These are phyloP conservation scores for Volucella bombylans DNA, from an alignment of 2,888 invertebrate genomes.

Conservation along the genomic window DNA sequence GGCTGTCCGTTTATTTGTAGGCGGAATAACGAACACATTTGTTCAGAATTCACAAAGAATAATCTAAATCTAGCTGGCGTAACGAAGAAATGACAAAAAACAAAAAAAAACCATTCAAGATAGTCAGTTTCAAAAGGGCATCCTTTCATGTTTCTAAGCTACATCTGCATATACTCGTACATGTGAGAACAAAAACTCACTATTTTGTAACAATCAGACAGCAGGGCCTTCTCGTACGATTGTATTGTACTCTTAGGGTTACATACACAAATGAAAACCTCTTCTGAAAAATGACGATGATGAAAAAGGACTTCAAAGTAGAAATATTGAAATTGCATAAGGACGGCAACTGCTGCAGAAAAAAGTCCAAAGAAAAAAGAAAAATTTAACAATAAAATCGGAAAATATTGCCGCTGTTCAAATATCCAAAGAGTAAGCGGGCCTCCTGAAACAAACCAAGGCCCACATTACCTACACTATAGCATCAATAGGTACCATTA, in stretches of 20 bases:
- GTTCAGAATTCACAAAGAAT: constrained; percentile 41
- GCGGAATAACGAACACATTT: constrained; percentile 65
- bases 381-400: constrained; percentile 69
- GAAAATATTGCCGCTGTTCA: constrained; percentile 69
- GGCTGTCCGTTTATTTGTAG: constrained; percentile 55
- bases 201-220: constrained; percentile 57
- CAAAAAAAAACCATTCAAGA: constrained; percentile 36
- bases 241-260: background rate
- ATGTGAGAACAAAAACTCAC: constrained; percentile 23
- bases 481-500: constrained; percentile 65
- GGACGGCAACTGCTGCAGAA: constrained; percentile 65
- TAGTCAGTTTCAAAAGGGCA: constrained; percentile 52
- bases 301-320: constrained; percentile 71
- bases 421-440: constrained; percentile 47
- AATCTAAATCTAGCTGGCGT: constrained; percentile 27
- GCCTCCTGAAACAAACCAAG: constrained; percentile 30
- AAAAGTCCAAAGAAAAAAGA: constrained; percentile 52
- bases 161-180: constrained; percentile 11
- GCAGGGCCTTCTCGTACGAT: constrained; percentile 28
- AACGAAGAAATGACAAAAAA: constrained; percentile 38
- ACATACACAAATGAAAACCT: constrained; percentile 42
- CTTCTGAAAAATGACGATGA: constrained; percentile 66
- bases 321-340: constrained; percentile 72
- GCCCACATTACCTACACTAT: constrained; percentile 65
- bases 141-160: constrained; percentile 34